Evolutionary conservation across 1,140 invertebrate genomes (phyloP), one percentile per base, ranked within the genome.

Genomic region (Euura saliciscinereae): DNA sequence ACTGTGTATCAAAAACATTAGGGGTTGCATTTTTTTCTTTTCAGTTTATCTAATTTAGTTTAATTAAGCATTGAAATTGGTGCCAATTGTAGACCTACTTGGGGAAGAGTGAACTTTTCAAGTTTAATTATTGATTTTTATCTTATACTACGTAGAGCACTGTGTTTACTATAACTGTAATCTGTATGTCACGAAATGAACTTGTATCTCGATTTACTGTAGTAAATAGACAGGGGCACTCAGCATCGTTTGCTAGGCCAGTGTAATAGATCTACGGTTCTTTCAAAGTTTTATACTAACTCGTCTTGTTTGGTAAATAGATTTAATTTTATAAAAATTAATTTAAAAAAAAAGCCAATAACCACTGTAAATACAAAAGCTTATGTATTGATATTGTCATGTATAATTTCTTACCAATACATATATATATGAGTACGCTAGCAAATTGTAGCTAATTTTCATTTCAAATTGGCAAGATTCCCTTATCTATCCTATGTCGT

Each of bases 301-400:
- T 74, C 78, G 75, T 81, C 76, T 78, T 78, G 76, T 84, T 83
- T 82, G 76, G 78, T 77, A 74, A 80, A 82, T 84, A 84, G 76
- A 82, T 80, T 81, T 82, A 83, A 76, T 82, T 84, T 84, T 84
- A 81, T 83, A 79, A 74, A 76, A 42, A 75, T 73, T 67, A 73
- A 73, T 71, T 73, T 77, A 71, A 6, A 13, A 76, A 76, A 70
- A 72, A 71, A 68, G 68, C 68, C 74, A 73, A 76, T 74, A 73
- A 78, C 67, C 45, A 78, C 76, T 84, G 78, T 82, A 80, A 73
- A 83, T 83, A 81, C 46, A 80, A 79, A 79, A 70, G 78, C 76
- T 84, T 80, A 76, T 78, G 77, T 75, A 77, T 80, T 79, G 73
- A 77, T 68, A 75, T 77, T 78, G 77, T 75, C 78, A 64, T 71